Evolutionary conservation across 2,113 vertebrate genomes (phyloP), one percentile per base, ranked within the genome.

Genomic region (Corydoras maculifer): DNA sequence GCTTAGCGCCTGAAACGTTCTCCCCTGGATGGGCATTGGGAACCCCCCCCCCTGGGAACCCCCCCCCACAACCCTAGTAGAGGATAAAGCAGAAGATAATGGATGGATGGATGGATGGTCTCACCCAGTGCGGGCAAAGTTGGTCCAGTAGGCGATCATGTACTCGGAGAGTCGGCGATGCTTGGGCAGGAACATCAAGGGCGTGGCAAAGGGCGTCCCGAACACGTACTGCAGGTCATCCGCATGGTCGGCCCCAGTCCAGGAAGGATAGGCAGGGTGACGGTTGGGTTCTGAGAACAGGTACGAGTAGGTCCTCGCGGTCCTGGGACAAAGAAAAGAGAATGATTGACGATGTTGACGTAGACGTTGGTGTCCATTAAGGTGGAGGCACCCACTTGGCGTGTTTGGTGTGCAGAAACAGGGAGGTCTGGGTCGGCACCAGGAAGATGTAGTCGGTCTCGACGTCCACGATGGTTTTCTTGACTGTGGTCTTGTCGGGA

Each of bases 91-190:
- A 2, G 35, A 25, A 43, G 35, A 43, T 5, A 43, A 43, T 43
- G 4, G 35, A 43, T 5, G 35, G 4, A 43, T 5, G 7, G 35
- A 8, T 43, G 35, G 35, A 43, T 4, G 35, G 35, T 43, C 35
- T 68, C 91, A 99, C 97, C 97, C 97, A 0, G 89, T 93, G 62
- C 65, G 90, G 78, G 96, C 97, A 31, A 99, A 99, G 85, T 99
- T 99, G 88, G 92, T 95, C 97, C 97, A 99, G 81, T 96, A 99
- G 76, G 93, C 91, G 0, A 99, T 99, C 83, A 97, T 84, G 78
- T 80, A 70, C 29, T 74, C 35, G 0, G 97, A 91, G 50, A 96
- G 77, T 0, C 86, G 86, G 13, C 93, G 90, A 78, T 99, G 89
- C 55, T 87, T 82, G 7, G 91, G 51, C 70, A 74, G 77, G 88